Evolutionary conservation across 2,113 vertebrate genomes (phyloP), one percentile per base, ranked within the genome.

Genomic region (Heloderma charlesbogerti): DNA sequence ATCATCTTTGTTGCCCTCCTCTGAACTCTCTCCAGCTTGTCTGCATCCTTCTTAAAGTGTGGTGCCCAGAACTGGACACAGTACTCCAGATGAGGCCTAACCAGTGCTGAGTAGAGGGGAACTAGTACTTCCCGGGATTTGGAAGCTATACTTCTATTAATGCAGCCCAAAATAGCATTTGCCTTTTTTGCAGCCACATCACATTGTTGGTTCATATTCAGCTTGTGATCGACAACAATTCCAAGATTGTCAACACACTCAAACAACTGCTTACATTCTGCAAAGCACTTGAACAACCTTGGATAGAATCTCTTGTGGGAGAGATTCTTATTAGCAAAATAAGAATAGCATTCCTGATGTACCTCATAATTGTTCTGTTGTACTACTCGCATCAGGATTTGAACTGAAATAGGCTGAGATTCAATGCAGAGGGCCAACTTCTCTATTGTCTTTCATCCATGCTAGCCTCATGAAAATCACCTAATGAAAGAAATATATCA

Each of bases 351-450:
- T 31, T 91, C 84, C 67, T 18, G 12, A 12, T 57, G 3, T 79
- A 78, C 43, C 69, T 67, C 45, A n/a, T 69, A 87, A 89, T 29
- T 7, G 22, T 9, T 87, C 86, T 84, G 66, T 43, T 22, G 45
- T 18, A 8, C 77, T 92, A 54, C 22, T 12, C 12, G 74, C 90
- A 94, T 25, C 0, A 1, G 91, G 79, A 88, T 27, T 79, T 86
- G 87, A 48, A 57, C 92, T 92, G 43, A 74, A 86, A 86, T 69
- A 63, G 16, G 54, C 78, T 86, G 90, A 74, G 92, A 40, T n/a
- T 57, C 66, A 84, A 22, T 12, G 20, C 34, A 88, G 31, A 22
- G 63, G 81, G 87, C 37, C 1, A 78, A 95, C 92, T n/a, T 3
- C 48, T 88, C n/a, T 89, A 85, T 6, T 77, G 29, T 84, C 27